These are phyloP conservation scores for Lithophane leautieri DNA, from an alignment of 2,888 invertebrate species.

Conservation along the genomic window DNA sequence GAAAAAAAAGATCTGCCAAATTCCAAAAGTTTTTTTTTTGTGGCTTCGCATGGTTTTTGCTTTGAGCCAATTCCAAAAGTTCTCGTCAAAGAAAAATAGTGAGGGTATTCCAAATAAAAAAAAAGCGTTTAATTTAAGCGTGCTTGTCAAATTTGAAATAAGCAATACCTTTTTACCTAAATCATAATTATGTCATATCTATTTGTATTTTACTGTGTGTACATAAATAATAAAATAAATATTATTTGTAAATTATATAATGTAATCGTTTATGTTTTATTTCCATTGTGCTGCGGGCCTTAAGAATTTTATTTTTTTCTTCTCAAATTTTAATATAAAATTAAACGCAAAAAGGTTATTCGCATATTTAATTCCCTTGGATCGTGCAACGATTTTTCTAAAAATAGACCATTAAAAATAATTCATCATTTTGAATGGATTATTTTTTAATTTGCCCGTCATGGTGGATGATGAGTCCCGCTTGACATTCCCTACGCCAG, in stretches of 20 bases:
- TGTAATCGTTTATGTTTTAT: not conserved
- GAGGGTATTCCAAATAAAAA: too few relatives aligned
- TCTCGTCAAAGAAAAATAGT: too few relatives aligned
- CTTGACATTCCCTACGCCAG: not conserved
- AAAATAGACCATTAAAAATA: not conserved
- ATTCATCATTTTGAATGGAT: constrained; percentile 12
- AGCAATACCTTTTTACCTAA: too few relatives aligned
- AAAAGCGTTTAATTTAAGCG: too few relatives aligned
- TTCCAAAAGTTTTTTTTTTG: too few relatives aligned
- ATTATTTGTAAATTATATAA: too few relatives aligned
- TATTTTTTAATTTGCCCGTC: constrained; percentile 6
- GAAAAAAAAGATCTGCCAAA: not conserved
- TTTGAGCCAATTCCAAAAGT: too few relatives aligned
- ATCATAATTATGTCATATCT: too few relatives aligned
- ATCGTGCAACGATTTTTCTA: not conserved
- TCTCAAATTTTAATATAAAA: not conserved
- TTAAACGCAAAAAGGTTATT: not conserved
- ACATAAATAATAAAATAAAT: too few relatives aligned
- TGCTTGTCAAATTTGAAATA: not conserved
- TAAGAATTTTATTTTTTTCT: not conserved
- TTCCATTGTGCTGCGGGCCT: not conserved
- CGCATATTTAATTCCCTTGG: not conserved
- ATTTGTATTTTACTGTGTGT: too few relatives aligned
- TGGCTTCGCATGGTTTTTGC: too few relatives aligned
- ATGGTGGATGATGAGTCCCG: constrained; percentile 14